phyloP scores from a whole-genome alignment of 1,140 invertebrate genomes.

The Parasteatoda tepidariorum region DNA sequence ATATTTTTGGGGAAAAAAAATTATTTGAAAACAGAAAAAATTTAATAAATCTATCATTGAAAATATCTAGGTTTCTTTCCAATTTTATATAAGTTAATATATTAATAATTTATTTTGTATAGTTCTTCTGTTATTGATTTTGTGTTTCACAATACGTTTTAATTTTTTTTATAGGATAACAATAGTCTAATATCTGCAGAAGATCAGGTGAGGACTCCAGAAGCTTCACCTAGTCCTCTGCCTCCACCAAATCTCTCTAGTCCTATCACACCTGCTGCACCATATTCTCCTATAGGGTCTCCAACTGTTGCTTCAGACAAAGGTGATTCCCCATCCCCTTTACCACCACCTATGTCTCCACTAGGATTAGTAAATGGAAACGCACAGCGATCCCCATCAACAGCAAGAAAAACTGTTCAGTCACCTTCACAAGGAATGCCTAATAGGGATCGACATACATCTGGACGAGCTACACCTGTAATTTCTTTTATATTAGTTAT shows the following conservation, averaged over 20 bases:
- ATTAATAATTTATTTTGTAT: too few relatives aligned
- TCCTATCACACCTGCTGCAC: slow-evolving; percentile 62
- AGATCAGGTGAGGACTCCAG: slow-evolving; percentile 54
- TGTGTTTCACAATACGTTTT: too few relatives aligned
- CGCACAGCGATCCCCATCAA: slow-evolving; percentile 22
- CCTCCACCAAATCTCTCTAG: slow-evolving; percentile 57
- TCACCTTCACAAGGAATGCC: slow-evolving; percentile 32
- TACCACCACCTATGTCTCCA: slow-evolving; percentile 57
- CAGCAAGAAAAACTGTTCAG: slow-evolving; percentile 19
- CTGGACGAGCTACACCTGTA: slow-evolving; percentile 39
- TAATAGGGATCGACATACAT: slow-evolving; percentile 16
- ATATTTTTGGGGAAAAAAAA: too few relatives aligned
- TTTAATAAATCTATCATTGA: too few relatives aligned
- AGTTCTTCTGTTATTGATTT: too few relatives aligned
- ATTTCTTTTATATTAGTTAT: slow-evolving; percentile 20
- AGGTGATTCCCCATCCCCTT: slow-evolving; percentile 54
- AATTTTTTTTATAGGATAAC: background rate
- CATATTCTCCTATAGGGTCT: slow-evolving; percentile 54
- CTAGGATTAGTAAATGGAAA: slow-evolving; percentile 54
- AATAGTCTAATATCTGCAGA: slow-evolving; percentile 17
- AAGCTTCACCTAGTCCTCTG: slow-evolving; percentile 62
- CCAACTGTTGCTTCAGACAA: slow-evolving; percentile 22
- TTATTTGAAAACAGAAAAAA: too few relatives aligned
- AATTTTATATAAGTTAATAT: too few relatives aligned
- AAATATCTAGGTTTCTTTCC: too few relatives aligned